Evolutionary conservation across 2,888 invertebrate genomes (phyloP).

Genomic region (Drosophila mettleri): DNA sequence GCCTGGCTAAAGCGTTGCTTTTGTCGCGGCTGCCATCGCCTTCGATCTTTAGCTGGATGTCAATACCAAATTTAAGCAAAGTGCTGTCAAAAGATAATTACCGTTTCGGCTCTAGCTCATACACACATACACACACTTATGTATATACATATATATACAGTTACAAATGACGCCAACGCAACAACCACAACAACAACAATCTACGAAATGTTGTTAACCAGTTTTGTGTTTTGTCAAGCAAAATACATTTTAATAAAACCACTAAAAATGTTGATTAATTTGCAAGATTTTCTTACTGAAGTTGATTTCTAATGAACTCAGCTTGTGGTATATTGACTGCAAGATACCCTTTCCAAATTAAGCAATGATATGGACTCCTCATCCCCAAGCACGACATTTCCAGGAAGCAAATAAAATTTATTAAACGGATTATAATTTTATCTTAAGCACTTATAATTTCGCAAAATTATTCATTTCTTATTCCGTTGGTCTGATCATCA

Average conservation of each 20-base stretch:
- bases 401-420: neutral
- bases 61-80: slow-evolving; percentile 74
- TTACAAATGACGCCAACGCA: slow-evolving; percentile 54
- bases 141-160: slow-evolving; percentile 9
- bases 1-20: slow-evolving; percentile 63
- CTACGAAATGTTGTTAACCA: slow-evolving; percentile 44
- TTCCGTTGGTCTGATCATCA: neutral
- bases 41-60: slow-evolving; percentile 64
- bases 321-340: neutral
- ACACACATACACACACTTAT: slow-evolving; percentile 26
- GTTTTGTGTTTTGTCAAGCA: slow-evolving; percentile 43
- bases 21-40: slow-evolving; percentile 55
- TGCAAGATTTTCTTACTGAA: slow-evolving; percentile 30
- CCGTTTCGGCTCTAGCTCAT: slow-evolving; percentile 60
- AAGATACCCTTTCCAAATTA: slow-evolving; percentile 8
- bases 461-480: neutral
- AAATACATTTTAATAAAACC: slow-evolving; percentile 40
- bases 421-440: too few species aligned
- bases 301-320: slow-evolving; percentile 12
- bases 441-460: neutral
- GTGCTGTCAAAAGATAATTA: slow-evolving; percentile 80
- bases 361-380: too few species aligned
- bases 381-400: too few species aligned
- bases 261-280: slow-evolving; percentile 53
- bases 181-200: neutral